Evolutionary conservation across 2,888 invertebrate species (phyloP).

Genomic region (Onthophagus sagittarius): DNA sequence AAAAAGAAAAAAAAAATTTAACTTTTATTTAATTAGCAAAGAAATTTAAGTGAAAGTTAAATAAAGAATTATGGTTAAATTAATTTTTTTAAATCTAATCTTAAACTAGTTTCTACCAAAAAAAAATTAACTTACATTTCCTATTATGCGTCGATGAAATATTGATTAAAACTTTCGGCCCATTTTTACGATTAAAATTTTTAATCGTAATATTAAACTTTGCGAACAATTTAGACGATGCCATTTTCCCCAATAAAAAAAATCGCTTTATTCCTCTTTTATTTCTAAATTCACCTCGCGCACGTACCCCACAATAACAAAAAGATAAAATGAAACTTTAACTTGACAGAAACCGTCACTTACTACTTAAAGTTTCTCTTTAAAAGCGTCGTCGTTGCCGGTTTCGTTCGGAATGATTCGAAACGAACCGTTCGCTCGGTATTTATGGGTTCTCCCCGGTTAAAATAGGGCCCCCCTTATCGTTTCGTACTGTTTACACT

Average conservation of each 20-base stretch:
- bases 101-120: not conserved
- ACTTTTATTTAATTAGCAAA: not conserved
- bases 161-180: conserved; percentile 21
- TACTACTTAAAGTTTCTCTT: too few species aligned
- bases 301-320: too few species aligned
- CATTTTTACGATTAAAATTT: conserved; percentile 17
- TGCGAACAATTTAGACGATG: conserved; percentile 24
- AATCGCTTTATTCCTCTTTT: too few species aligned
- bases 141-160: conserved; percentile 23
- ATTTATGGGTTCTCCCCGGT: not conserved
- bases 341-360: too few species aligned
- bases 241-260: conserved; percentile 1
- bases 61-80: not conserved
- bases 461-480: not conserved
- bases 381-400: too few species aligned
- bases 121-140: conserved; percentile 22
- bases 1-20: too few species aligned
- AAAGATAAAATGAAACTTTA: too few species aligned
- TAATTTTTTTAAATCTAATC: not conserved
- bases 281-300: too few species aligned
- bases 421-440: not conserved
- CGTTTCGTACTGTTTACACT: not conserved
- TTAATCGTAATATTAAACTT: conserved; percentile 22
- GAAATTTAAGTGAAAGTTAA: not conserved
- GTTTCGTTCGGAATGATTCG: not conserved